Base-by-base conservation (phyloP, 2,888 invertebrate genomes). In the Girardia tigrina region DNA sequence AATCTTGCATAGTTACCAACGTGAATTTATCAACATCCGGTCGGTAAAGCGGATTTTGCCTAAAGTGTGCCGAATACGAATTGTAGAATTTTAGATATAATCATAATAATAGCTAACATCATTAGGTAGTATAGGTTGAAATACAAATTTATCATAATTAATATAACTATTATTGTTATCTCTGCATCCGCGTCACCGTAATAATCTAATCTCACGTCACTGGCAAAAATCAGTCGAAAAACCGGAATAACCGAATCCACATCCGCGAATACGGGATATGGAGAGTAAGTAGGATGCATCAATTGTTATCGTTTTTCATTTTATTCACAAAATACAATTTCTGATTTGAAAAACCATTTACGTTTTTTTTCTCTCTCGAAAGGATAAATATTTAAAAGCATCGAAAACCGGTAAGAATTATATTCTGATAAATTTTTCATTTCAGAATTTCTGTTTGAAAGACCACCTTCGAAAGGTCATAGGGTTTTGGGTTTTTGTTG, bases 91-190 rank as follows among this genome's bases (percentile, higher is more conserved):
- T 6, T 56, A 56, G 56, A 56, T 12, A 56, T 56, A 16, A 56
- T 20, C 56, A 20, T n/a, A 56, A 56, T 23, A 56, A 56, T 56
- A 16, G 56, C n/a, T n/a, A n/a, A n/a, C n/a, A n/a, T n/a, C n/a
- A n/a, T n/a, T n/a, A 56, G 56, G 4, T 56, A 56, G n/a, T 56
- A 8, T 56, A 16, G 4, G 4, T 56, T 56, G 56, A 6, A 56
- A 20, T 56, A 56, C n/a, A 56, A n/a, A 16, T 56, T 56, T 56
- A 56, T 56, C n/a, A 56, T 56, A 20, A 56, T 56, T 56, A 56
- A 56, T 56, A 56, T 56, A 56, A 56, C 56, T 56, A 56, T 56
- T 56, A 56, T 56, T 56, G 56, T 56, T 56, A 56, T 56, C 56
- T 56, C 56, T 56, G 56, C 23, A 56, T 56, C 56, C 56, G 56